phyloP scores from a whole-genome alignment of 1,140 invertebrate genomes.

The Harlomillsia oculata region DNA sequence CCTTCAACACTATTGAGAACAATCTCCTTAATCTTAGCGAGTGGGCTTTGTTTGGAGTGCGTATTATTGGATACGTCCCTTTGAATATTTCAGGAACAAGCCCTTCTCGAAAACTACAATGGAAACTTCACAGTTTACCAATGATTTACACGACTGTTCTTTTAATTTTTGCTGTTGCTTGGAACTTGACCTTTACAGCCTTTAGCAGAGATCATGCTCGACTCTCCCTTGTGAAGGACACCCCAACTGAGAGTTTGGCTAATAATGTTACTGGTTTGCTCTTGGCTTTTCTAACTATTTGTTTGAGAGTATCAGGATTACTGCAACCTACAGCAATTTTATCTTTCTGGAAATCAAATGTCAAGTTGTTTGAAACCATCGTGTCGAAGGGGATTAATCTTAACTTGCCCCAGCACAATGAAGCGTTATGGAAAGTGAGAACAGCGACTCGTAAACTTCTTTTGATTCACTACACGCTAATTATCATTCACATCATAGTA shows the following conservation, averaged over 20 bases:
- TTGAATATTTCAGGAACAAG: conserved; percentile 1
- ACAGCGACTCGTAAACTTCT: background rate
- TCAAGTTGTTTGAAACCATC: background rate
- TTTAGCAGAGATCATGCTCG: background rate
- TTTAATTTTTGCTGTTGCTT: background rate
- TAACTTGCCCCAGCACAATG: background rate
- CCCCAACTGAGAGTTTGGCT: background rate
- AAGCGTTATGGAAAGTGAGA: background rate
- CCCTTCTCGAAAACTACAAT: background rate
- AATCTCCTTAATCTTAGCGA: background rate
- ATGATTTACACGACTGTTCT: background rate
- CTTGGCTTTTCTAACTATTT: background rate
- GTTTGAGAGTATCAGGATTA: background rate
- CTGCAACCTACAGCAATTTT: background rate
- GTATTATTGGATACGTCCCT: background rate
- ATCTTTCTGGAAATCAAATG: background rate
- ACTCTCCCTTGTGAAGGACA: background rate
- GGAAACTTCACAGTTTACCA: background rate
- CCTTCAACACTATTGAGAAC: background rate
- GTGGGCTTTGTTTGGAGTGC: background rate
- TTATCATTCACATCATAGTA: background rate
- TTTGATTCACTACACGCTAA: background rate
- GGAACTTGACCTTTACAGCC: background rate
- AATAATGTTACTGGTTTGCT: background rate
- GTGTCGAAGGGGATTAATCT: too few species aligned